These are phyloP conservation scores for Zalophus californianus DNA, from an alignment of 2,797 vertebrate genomes.

Conservation along the genomic window DNA sequence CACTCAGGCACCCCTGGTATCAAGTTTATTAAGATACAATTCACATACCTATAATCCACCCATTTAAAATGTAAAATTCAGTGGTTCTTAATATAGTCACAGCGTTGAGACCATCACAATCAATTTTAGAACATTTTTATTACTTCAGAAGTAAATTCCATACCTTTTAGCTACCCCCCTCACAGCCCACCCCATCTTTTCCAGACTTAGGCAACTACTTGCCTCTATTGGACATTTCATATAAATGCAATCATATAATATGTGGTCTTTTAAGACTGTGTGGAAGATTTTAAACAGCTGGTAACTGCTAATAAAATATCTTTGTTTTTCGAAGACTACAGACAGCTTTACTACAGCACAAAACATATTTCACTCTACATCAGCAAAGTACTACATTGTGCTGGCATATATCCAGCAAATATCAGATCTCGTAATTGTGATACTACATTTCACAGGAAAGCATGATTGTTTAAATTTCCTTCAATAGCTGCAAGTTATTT, in stretches of 20 bases:
- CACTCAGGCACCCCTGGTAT: neutral
- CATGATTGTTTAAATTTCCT: neutral
- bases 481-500: conserved; percentile 3
- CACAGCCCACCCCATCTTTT: fast-evolving
- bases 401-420: conserved; percentile 23
- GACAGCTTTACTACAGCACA: neutral
- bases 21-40: conserved; percentile 4
- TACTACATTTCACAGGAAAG: neutral
- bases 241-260: neutral
- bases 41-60: neutral
- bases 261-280: neutral
- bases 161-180: neutral
- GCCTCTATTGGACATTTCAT: neutral
- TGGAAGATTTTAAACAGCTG: neutral
- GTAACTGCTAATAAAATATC: neutral
- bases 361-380: neutral
- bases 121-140: conserved; percentile 13
- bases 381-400: conserved; percentile 24
- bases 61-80: neutral
- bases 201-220: neutral
- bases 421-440: neutral
- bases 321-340: neutral
- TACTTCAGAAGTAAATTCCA: neutral
- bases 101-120: neutral
- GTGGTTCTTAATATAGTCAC: neutral